These are phyloP conservation scores for Diachasmimorpha longicaudata DNA, from an alignment of 1,140 invertebrate genomes.

Conservation along the genomic window DNA sequence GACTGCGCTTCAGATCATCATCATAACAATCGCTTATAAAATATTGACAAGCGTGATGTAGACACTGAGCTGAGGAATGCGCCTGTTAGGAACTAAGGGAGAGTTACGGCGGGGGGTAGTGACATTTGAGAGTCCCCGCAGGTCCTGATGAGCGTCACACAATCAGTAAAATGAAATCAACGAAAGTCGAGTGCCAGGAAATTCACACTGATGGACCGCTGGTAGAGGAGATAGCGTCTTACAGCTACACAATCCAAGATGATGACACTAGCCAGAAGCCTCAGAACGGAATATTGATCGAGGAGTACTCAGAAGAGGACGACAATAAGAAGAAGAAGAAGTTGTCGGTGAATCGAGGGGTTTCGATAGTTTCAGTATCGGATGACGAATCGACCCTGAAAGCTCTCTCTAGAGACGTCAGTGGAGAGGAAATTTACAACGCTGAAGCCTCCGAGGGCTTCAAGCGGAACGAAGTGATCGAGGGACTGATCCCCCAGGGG, in stretches of 20 bases:
- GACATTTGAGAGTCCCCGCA: conserved; percentile 50
- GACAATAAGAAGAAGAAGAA: conserved; percentile 59
- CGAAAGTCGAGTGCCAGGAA: conserved; percentile 66
- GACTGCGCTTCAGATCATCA: not conserved
- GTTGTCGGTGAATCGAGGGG: conserved; percentile 60
- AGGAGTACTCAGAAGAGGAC: conserved; percentile 66
- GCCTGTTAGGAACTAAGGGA: not conserved
- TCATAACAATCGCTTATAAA: not conserved
- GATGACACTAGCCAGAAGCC: conserved; percentile 43
- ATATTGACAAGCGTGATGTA: not conserved
- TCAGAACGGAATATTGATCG: conserved; percentile 64
- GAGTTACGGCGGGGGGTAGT: conserved; percentile 17
- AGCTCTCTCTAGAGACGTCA: conserved; percentile 67
- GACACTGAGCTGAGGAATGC: conserved; percentile 4
- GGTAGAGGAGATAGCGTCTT: conserved; percentile 69
- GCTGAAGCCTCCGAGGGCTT: conserved; percentile 40
- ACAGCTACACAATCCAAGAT: conserved; percentile 61
- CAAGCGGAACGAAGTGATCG: conserved; percentile 41
- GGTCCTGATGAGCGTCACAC: conserved; percentile 71
- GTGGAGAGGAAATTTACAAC: conserved; percentile 61
- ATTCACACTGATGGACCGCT: conserved; percentile 59
- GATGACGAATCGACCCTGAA: conserved; percentile 69
- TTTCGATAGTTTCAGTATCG: conserved; percentile 71
- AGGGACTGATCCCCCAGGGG: conserved; percentile 39
- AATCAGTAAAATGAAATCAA: conserved; percentile 71